Evolutionary conservation across 2,113 vertebrate species (phyloP).

Genomic region (Aix galericulata): DNA sequence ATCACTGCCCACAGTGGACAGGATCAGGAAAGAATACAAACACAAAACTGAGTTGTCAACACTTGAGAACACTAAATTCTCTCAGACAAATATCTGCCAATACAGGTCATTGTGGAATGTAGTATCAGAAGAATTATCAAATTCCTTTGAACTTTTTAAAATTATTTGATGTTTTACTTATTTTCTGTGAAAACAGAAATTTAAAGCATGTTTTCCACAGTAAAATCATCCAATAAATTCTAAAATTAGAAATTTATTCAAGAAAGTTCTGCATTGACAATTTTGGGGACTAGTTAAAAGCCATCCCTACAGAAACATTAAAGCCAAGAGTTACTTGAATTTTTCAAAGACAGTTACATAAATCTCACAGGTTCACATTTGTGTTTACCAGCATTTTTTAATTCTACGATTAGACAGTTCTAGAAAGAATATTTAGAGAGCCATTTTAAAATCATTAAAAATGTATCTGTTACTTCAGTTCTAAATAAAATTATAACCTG

Average conservation of each 20-base stretch:
- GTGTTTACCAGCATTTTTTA: neutral
- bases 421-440: neutral
- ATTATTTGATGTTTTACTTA: rapidly evolving
- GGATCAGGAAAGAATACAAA: neutral
- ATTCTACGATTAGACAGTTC: neutral
- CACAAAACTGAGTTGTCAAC: neutral
- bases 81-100: neutral
- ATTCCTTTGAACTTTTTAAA: too few relatives aligned
- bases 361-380: neutral
- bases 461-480: rapidly evolving
- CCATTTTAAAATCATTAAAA: neutral
- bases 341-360: neutral
- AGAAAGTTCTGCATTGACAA: neutral
- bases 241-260: neutral
- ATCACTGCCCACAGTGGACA: conserved; percentile 69
- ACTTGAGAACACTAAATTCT: neutral
- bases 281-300: neutral
- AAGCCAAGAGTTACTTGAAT: neutral
- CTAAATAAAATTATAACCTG: neutral
- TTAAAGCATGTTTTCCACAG: neutral
- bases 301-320: neutral
- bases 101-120: rapidly evolving
- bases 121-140: neutral
- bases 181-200: neutral
- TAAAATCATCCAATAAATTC: neutral